phyloP scores from a whole-genome alignment of 2,113 vertebrate genomes.

The Muntiacus muntjak region DNA sequence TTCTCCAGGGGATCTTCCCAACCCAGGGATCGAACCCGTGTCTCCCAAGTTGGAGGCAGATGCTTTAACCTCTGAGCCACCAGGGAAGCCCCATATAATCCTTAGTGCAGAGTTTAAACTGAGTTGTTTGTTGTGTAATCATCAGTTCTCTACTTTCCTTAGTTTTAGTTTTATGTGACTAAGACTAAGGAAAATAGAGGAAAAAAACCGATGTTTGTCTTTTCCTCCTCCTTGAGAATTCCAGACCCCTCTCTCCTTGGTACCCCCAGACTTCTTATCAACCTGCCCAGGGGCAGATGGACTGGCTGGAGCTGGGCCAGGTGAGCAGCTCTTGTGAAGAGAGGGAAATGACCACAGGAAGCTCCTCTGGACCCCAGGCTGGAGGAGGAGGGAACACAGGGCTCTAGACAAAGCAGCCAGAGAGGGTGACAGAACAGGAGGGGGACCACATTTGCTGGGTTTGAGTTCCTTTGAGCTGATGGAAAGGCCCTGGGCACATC shows the following conservation, averaged over 20 bases:
- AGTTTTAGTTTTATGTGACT: background rate
- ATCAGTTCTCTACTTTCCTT: background rate
- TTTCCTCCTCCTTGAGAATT: background rate
- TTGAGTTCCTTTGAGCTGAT: background rate
- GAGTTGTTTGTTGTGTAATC: background rate
- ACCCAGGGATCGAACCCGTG: no score
- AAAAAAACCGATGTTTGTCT: background rate
- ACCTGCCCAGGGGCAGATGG: background rate
- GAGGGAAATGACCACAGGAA: background rate
- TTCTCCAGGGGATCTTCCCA: no score
- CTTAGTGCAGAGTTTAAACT: background rate
- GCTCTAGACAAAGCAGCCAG: background rate
- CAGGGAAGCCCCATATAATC: no score
- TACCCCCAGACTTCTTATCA: background rate
- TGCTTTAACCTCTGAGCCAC: no score
- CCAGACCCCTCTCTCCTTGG: rapidly evolving
- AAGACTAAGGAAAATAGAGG: background rate
- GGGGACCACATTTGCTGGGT: background rate
- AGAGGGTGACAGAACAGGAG: no score
- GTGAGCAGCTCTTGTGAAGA: background rate
- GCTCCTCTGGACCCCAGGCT: background rate
- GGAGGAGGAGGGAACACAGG: background rate
- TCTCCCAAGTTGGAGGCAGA: no score
- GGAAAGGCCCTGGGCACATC: background rate
- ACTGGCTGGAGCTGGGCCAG: background rate